Conservation (phyloP, 2,797 vertebrate genomes). For the Apodemus agrarius region DNA sequence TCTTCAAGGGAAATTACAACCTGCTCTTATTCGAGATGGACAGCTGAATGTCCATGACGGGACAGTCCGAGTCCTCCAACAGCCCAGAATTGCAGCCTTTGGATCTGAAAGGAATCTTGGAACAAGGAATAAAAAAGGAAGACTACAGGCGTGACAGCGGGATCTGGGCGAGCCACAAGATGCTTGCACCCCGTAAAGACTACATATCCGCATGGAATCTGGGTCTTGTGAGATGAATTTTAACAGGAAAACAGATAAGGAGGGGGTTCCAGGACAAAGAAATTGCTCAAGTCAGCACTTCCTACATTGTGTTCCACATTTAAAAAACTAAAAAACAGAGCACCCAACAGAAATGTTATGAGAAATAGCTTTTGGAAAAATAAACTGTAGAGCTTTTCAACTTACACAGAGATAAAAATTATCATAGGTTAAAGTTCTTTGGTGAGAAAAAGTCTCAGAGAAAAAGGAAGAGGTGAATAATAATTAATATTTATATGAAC, state of each 20-base stretch:
- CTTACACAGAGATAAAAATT: constrained; percentile 23
- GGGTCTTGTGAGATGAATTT: background rate
- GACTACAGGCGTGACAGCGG: background rate
- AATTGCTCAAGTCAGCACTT: background rate
- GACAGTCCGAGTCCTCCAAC: background rate
- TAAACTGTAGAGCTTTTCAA: constrained; percentile 24
- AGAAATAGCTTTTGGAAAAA: constrained; percentile 13
- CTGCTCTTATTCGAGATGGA: background rate
- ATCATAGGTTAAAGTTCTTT: background rate
- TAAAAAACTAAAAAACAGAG: background rate
- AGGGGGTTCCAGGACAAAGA: background rate
- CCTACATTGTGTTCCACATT: background rate
- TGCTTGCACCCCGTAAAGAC: background rate
- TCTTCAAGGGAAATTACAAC: background rate
- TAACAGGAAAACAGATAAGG: background rate
- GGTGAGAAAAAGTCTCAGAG: background rate
- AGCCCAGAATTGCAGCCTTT: background rate
- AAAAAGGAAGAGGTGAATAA: background rate
- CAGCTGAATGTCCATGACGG: background rate
- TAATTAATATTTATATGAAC: background rate
- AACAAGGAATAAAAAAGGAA: background rate
- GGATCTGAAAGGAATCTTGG: background rate
- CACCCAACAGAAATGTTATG: background rate
- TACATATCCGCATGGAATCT: background rate
- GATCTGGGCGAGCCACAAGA: background rate